phyloP scores from a whole-genome alignment of 2,113 vertebrate species.

The Bothrops jararaca region DNA sequence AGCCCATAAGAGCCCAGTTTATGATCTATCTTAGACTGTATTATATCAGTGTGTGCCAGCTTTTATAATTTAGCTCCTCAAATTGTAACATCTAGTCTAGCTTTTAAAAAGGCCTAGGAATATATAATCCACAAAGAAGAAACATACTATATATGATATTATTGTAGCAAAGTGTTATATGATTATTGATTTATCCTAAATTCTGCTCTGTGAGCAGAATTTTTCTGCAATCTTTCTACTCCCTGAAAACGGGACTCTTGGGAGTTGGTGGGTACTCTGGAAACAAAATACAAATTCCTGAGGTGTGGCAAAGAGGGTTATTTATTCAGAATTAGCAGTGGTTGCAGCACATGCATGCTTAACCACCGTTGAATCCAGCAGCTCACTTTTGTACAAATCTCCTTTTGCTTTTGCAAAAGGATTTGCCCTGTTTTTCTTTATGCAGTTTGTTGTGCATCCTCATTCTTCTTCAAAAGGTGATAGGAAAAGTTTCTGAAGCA shows the following conservation, averaged over 20 bases:
- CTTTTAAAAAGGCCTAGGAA: not conserved
- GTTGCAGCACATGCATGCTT: not conserved
- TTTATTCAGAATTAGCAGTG: not conserved
- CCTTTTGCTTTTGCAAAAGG: not conserved
- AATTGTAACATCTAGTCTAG: not conserved
- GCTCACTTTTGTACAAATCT: not conserved
- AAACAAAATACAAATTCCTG: not conserved
- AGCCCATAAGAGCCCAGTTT: too few relatives aligned
- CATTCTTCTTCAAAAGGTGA: not conserved
- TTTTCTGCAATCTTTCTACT: not conserved
- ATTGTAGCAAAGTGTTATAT: not conserved
- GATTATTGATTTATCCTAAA: not conserved
- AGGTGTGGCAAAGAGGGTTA: not conserved
- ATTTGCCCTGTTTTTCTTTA: not conserved
- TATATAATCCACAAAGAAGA: not conserved
- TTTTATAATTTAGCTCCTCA: not conserved
- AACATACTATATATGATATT: not conserved
- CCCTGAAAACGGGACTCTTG: not conserved
- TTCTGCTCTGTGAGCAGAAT: not conserved
- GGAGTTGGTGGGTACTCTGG: not conserved
- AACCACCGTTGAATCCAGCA: not conserved
- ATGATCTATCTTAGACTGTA: too few relatives aligned
- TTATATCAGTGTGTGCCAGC: not conserved
- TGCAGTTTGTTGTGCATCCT: not conserved
- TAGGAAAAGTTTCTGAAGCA: not conserved